Evolutionary conservation across 2,113 vertebrate species (phyloP), one percentile per base, ranked within the genome.

Genomic region (Promerops cafer): DNA sequence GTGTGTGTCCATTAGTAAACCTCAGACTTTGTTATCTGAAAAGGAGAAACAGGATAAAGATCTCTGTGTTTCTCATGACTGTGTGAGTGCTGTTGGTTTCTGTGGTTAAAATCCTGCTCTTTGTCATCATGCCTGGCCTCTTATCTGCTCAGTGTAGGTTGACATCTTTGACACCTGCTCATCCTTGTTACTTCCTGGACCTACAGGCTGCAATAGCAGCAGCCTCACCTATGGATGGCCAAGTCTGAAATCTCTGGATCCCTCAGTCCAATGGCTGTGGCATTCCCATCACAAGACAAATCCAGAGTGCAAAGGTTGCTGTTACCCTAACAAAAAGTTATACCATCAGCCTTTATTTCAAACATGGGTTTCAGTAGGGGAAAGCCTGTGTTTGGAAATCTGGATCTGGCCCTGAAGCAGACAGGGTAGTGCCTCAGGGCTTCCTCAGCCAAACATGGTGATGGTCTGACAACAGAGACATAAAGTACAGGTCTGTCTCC

Each of bases 191-290:
- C 28, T 47, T 61, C 2, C 23, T 47, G 37, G 23, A 60, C 40
- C 23, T 66, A 53, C 5, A 75, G 57, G 28, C 27, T 44, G 9
- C 28, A 56, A 9, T 15, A 42, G 21, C 6, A 6, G 9, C 37
- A 61, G 37, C 20, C 16, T 61, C 27, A 66, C 15, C 22, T 24
- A 2, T 14, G n/a, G 35, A 45, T 4, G 2, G 6, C 39, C 54
- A 33, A 45, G 16, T 23, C 56, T 83, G 40, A 87, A 76, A 76
- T 56, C 26, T 26, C 22, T 37, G 45, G 22, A 50, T 77, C 37
- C n/a, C 27, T 72, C 23, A 47, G 27, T 10, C 37, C 30, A 31
- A 4, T 0, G 0, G 24, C 45, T 56, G 44, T 50, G 45, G 9
- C 16, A 35, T 71, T 76, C 20, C 40, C 40, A 40, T 22, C 45